A percentile compares a stretch with the other conserved stretches of the same genome.
These are phyloP conservation scores for Eurypyga helias DNA, from an alignment of 2,113 vertebrate species.

Conservation along the genomic window DNA sequence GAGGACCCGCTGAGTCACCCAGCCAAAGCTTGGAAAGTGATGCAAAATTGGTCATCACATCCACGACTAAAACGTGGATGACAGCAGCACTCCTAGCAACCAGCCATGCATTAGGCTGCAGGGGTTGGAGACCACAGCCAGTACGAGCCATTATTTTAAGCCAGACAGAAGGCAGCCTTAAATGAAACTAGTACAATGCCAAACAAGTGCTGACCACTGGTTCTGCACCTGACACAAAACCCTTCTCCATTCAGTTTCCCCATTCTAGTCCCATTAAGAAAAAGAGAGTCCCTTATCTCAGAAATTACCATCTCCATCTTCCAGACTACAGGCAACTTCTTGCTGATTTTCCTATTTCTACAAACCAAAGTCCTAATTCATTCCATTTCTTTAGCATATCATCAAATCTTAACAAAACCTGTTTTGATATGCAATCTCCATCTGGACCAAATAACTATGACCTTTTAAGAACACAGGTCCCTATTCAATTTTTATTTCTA, in stretches of 20 bases:
- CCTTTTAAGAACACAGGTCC: background rate
- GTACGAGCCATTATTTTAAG: background rate
- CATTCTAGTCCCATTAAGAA: background rate
- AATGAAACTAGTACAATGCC: background rate
- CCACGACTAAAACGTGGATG: background rate
- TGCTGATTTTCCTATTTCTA: background rate
- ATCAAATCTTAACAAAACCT: background rate
- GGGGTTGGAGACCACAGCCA: background rate
- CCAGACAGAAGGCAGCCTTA: background rate
- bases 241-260: background rate
- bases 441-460: constrained; percentile 14
- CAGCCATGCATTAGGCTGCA: background rate
- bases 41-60: constrained; percentile 17
- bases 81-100: constrained; percentile 24
- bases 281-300: background rate
- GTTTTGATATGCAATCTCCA: background rate
- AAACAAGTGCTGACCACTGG: background rate
- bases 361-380: background rate
- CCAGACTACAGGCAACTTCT: background rate
- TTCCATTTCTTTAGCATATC: background rate
- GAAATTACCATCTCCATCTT: background rate
- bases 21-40: constrained; percentile 24
- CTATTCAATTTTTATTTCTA: constrained; percentile 12
- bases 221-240: background rate
- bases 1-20: constrained; percentile 44